Conservation (phyloP, 2,113 vertebrate genomes). For the Epinephelus moara region DNA sequence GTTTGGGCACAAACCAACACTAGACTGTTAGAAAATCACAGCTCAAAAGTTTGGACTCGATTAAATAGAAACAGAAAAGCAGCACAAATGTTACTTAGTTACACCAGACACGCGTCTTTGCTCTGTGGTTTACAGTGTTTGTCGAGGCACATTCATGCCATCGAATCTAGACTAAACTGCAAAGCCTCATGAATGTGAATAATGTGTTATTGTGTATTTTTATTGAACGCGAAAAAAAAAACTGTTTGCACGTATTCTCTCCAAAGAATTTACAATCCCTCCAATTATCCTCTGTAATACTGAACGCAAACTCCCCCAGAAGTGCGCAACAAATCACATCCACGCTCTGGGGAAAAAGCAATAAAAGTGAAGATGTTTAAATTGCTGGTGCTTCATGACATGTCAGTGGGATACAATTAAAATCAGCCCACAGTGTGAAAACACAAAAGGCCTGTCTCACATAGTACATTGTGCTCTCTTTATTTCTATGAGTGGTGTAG, state of each 20-base stretch:
- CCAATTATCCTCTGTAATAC: conserved; percentile 58
- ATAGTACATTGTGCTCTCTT: conserved; percentile 19
- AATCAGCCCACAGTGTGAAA: conserved; percentile 40
- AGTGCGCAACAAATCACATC: conserved; percentile 54
- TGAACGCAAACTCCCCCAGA: conserved; percentile 44
- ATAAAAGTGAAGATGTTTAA: conserved; percentile 59
- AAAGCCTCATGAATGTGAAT: conserved; percentile 7
- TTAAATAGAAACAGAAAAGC: too few species aligned
- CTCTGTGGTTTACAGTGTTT: conserved; percentile 9
- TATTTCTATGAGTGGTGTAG: conserved; percentile 25
- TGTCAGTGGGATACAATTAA: conserved; percentile 54
- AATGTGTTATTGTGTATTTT: conserved; percentile 36
- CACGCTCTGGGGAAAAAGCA: conserved; percentile 31
- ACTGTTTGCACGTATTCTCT: conserved; percentile 23
- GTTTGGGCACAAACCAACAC: neutral
- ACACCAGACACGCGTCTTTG: neutral
- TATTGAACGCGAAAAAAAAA: neutral
- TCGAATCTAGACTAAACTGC: conserved; percentile 30
- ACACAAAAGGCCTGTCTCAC: conserved; percentile 34
- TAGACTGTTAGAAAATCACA: neutral
- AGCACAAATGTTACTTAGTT: neutral
- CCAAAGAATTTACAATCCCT: conserved; percentile 23
- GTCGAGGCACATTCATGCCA: neutral
- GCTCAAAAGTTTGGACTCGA: neutral
- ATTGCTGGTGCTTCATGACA: conserved; percentile 39